Evolutionary conservation across 2,888 invertebrate species (phyloP).

Genomic region (Cotesia congregata): DNA sequence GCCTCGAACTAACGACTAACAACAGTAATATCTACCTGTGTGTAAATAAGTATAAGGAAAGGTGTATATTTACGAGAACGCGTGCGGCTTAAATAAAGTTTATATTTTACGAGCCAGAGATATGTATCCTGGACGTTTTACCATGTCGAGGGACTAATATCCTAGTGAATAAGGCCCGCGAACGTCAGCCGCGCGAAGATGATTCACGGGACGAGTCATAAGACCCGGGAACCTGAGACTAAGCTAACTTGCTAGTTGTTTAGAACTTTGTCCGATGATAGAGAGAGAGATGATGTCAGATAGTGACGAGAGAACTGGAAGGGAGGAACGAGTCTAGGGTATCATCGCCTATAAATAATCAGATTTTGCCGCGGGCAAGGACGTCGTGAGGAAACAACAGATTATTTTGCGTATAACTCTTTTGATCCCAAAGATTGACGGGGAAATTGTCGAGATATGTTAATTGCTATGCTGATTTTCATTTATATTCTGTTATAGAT

Average conservation of each 20-base stretch:
- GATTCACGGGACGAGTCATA: conserved; percentile 54
- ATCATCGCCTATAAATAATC: conserved; percentile 69
- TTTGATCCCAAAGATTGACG: no score
- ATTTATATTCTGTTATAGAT: no score
- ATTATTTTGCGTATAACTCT: conserved; percentile 26
- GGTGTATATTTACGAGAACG: conserved; percentile 32
- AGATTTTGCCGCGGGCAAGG: conserved; percentile 67
- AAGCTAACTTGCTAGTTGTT: conserved; percentile 42
- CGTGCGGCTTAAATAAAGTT: conserved; percentile 32
- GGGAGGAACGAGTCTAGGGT: conserved; percentile 56
- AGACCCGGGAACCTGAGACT: neutral
- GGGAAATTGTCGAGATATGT: no score
- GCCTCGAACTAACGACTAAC: neutral
- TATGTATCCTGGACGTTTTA: conserved; percentile 36
- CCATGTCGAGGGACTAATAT: conserved; percentile 35
- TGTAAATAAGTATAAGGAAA: conserved; percentile 21
- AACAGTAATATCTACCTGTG: conserved; percentile 24
- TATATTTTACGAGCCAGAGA: conserved; percentile 33
- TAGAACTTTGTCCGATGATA: conserved; percentile 19
- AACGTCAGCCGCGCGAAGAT: conserved; percentile 53
- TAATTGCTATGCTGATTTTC: no score
- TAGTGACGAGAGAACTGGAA: conserved; percentile 42
- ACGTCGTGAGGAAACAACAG: conserved; percentile 51
- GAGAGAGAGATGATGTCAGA: conserved; percentile 40
- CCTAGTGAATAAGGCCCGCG: conserved; percentile 46